Conservation (phyloP, 2,797 vertebrate genomes). For the Pipistrellus nathusii region DNA sequence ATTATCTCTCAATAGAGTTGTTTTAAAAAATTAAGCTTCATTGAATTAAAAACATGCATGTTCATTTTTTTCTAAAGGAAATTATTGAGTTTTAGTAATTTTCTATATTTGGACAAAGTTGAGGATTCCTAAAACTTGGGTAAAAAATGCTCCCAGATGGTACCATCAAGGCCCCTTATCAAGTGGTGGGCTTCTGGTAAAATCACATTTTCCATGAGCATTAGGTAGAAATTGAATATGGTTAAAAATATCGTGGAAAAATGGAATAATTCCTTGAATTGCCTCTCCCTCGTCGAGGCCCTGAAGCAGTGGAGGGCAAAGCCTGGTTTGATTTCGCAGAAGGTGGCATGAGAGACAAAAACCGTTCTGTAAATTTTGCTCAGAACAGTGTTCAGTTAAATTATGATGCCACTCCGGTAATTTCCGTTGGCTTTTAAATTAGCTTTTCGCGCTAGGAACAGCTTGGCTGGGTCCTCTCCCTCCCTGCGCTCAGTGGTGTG, state of each 20-base stretch:
- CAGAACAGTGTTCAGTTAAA: background rate
- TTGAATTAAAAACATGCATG: conserved; percentile 15
- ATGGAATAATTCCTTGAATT: conserved; percentile 16
- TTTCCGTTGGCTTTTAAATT: conserved; percentile 30
- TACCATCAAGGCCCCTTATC: background rate
- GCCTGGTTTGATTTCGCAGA: background rate
- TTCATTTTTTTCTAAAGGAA: conserved; percentile 28
- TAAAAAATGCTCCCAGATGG: background rate
- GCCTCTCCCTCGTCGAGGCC: background rate
- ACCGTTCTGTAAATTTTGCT: background rate
- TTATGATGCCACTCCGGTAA: background rate
- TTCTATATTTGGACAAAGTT: background rate
- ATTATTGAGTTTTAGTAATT: conserved; percentile 7
- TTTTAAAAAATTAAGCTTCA: conserved; percentile 7
- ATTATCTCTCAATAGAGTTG: conserved; percentile 1
- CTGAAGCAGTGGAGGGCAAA: background rate
- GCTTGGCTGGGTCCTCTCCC: background rate
- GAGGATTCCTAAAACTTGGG: background rate
- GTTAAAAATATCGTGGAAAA: background rate
- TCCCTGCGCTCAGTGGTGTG: background rate
- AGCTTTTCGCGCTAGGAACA: background rate
- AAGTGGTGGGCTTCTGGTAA: background rate
- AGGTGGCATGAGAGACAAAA: background rate
- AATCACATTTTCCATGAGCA: background rate
- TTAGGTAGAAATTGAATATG: conserved; percentile 5